A percentile compares a stretch with the other conserved stretches of the same genome.
phyloP scores from a whole-genome alignment of 1,140 invertebrate genomes.

The Drosophila saltans region DNA sequence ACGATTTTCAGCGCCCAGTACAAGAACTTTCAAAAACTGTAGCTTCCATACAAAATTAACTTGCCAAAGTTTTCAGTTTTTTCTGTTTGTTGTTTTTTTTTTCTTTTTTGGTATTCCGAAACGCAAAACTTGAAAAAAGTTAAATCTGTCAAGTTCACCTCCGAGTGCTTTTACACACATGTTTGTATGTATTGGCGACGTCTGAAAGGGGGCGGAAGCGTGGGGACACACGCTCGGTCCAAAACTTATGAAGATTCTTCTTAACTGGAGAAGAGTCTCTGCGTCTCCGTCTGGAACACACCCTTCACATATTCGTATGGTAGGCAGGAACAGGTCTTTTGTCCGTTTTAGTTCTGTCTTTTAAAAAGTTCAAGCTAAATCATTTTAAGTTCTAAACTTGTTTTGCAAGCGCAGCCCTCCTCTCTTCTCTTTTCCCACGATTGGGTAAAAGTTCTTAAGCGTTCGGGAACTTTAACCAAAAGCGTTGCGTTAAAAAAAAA shows the following conservation, averaged over 20 bases:
- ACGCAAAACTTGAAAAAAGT: slow-evolving; percentile 76
- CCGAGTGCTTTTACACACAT: slow-evolving; percentile 65
- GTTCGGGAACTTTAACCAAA: slow-evolving; percentile 47
- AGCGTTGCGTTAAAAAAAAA: slow-evolving; percentile 20
- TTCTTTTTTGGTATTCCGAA: slow-evolving; percentile 68
- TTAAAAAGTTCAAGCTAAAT: slow-evolving; percentile 62
- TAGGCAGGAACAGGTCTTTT: too few relatives aligned
- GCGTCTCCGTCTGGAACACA: slow-evolving; percentile 1
- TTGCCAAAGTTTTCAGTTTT: slow-evolving; percentile 70
- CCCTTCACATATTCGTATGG: background rate
- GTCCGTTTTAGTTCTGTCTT: slow-evolving; percentile 16
- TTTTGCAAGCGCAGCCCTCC: slow-evolving; percentile 58
- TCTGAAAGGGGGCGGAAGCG: background rate
- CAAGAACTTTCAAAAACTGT: slow-evolving; percentile 82
- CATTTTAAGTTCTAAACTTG: slow-evolving; percentile 68
- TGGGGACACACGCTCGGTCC: slow-evolving; percentile 16
- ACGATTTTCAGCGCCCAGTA: slow-evolving; percentile 81
- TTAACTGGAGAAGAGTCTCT: slow-evolving; percentile 14
- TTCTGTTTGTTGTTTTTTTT: slow-evolving; percentile 27
- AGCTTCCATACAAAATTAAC: slow-evolving; percentile 80
- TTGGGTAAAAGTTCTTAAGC: slow-evolving; percentile 57
- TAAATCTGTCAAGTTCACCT: slow-evolving; percentile 79
- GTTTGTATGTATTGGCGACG: background rate
- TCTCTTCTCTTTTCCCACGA: slow-evolving; percentile 5
- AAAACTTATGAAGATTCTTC: slow-evolving; percentile 31